phyloP scores from a whole-genome alignment of 2,113 vertebrate species.

The Syrmaticus mikado region DNA sequence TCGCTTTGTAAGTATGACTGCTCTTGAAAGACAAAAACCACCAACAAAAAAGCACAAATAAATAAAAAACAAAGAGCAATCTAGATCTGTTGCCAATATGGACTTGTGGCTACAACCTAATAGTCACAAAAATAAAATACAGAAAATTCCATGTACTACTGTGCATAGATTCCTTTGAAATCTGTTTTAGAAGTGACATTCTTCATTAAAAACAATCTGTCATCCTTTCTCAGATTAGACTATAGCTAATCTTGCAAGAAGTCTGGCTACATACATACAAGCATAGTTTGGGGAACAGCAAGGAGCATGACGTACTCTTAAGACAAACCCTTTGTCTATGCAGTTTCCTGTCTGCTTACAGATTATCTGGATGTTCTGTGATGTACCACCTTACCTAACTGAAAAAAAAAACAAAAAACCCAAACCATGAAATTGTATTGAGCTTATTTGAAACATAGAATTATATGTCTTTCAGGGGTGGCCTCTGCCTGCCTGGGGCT shows the following conservation, averaged over 20 bases:
- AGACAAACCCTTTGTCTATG: not conserved
- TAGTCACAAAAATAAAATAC: not conserved
- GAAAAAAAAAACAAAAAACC: not conserved
- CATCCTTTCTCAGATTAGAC: not conserved
- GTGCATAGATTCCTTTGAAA: not conserved
- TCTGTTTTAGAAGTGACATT: not conserved
- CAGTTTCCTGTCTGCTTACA: not conserved
- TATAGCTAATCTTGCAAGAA: not conserved
- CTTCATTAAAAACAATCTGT: not conserved
- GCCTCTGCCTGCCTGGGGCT: not conserved
- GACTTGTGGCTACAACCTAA: not conserved
- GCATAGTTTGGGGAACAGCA: not conserved
- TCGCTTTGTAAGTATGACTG: not conserved
- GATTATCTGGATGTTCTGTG: not conserved
- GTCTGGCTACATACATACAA: not conserved
- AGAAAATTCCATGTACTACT: not conserved
- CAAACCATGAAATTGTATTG: not conserved
- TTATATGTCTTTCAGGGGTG: not conserved
- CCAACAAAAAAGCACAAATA: not conserved
- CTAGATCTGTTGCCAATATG: not conserved
- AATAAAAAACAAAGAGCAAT: not conserved
- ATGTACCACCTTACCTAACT: not conserved
- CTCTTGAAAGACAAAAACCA: not conserved
- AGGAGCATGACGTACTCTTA: fast-evolving
- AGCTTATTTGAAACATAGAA: not conserved